A percentile compares a stretch with the other conserved stretches of the same genome.
Evolutionary conservation across 2,113 vertebrate genomes (phyloP).

Genomic region (cat (Felis catus)): F.catus_Fca126_mat1.0 CM031421.1:45969501-45970000

Average conservation of each 20-base stretch:
- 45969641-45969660: slow-evolving; percentile 35
- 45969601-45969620: slow-evolving; percentile 27
- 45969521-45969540: neutral
- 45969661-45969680: slow-evolving; percentile 61
- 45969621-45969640: slow-evolving; percentile 59
- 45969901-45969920: slow-evolving; percentile 64
- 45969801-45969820: slow-evolving; percentile 80
- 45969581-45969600: slow-evolving; percentile 40
- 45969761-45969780: slow-evolving; percentile 69
- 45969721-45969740: slow-evolving; percentile 74
- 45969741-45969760: slow-evolving; percentile 66
- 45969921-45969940: neutral
- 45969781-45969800: slow-evolving; percentile 69
- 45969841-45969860: slow-evolving; percentile 72
- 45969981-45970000: neutral
- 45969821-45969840: slow-evolving; percentile 76
- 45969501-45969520: neutral
- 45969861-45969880: slow-evolving; percentile 73
- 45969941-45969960: neutral
- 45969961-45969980: neutral
- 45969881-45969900: slow-evolving; percentile 59
- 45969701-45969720: slow-evolving; percentile 75
- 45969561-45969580: slow-evolving; percentile 53
- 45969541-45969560: slow-evolving; percentile 20
- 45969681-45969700: slow-evolving; percentile 61